Percentiles rank a stretch among this genome's conserved stretches.
phyloP scores from a whole-genome alignment of 2,888 invertebrate species.

The Drosophila rellima region DNA sequence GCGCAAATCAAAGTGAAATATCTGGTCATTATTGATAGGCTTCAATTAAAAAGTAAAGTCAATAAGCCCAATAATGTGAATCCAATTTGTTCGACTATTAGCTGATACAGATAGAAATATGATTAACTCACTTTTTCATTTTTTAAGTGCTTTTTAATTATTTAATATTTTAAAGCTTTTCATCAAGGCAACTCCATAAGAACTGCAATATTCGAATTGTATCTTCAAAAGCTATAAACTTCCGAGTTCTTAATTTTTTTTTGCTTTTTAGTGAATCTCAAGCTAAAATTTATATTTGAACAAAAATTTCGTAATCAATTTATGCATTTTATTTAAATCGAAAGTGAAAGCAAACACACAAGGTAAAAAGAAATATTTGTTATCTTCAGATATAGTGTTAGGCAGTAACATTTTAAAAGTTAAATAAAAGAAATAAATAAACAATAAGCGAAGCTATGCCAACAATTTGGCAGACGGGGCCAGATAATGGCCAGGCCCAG shows the following conservation, averaged over 20 bases:
- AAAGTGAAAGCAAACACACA: slow-evolving; percentile 52
- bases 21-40: slow-evolving; percentile 22
- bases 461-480: slow-evolving; percentile 48
- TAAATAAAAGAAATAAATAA: slow-evolving; percentile 24
- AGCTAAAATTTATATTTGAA: background rate
- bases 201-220: background rate
- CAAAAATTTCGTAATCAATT: slow-evolving; percentile 38
- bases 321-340: slow-evolving; percentile 19
- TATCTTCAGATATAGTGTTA: slow-evolving; percentile 18
- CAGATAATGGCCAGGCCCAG: slow-evolving; percentile 32
- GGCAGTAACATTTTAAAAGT: slow-evolving; percentile 29
- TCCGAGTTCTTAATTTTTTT: background rate
- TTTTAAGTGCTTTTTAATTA: background rate
- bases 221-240: background rate
- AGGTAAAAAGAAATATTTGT: slow-evolving; percentile 15
- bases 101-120: slow-evolving; percentile 6
- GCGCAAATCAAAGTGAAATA: slow-evolving; percentile 5
- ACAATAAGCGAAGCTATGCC: slow-evolving; percentile 24
- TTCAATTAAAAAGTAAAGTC: slow-evolving; percentile 16
- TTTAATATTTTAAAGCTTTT: background rate
- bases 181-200: background rate
- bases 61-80: slow-evolving; percentile 19
- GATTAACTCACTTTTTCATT: background rate
- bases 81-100: slow-evolving; percentile 1
- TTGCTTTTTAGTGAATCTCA: background rate